Evolutionary conservation across 2,797 vertebrate genomes (phyloP), one percentile per base, ranked within the genome.

Genomic region (Rachycentron canadum): DNA sequence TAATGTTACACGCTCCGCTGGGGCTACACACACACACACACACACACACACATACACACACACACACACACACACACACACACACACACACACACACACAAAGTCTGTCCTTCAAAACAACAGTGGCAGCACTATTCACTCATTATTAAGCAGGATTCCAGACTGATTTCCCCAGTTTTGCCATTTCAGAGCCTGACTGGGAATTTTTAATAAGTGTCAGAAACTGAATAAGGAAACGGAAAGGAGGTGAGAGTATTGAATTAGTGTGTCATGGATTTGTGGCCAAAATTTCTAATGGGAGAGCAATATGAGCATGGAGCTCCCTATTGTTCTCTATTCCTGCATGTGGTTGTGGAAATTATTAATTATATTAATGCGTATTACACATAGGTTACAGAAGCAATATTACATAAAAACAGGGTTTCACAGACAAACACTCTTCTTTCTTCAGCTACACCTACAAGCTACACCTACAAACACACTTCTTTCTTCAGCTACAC

Each of bases 1-100:
- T 92, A 92, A 89, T 76, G 86, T 84, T 85, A 82, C 84, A 90
- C 28, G 86, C 86, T 88, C 84, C 56, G 13, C 69, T 90, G 82
- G 74, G 87, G 84, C 73, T 64, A 58, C 68, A 67, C 43, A 76
- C 68, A 76, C 49, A 65, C 58, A 68, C 55, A 62, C 23, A 49
- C 19, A 53, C 64, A 60, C 14, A 64, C 32, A 59, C 59, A 62
- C 78, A 70, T 32, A 52, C 57, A 55, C 47, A 68, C 60, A 65
- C 62, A 78, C 43, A 69, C 69, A 61, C 66, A 71, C 32, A 69
- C 72, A 73, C 55, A 62, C 40, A 61, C 56, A 59, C 17, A 71
- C 57, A 59, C 38, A 62, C 61, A 60, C 12, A 72, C 16, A 49
- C 52, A 78, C 0, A 66, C 23, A 68, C 30, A 10, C 60, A 68